Evolutionary conservation across 2,797 vertebrate species (phyloP).

Genomic region (Danio choprae): DNA sequence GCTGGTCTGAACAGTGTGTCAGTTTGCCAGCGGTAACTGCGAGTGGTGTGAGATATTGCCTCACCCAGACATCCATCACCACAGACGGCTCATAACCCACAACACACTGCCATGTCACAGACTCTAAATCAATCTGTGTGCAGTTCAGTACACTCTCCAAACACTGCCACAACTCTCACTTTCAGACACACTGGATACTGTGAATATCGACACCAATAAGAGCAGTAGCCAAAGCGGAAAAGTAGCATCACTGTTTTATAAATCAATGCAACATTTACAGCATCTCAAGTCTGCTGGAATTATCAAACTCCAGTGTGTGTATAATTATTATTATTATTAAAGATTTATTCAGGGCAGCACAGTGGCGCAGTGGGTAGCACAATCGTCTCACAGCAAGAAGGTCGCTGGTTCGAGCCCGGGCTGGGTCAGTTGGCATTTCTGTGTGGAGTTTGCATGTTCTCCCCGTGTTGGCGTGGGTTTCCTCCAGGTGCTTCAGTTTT

Average conservation of each 20-base stretch:
- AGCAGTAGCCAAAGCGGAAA: background rate
- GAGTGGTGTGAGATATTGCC: constrained; percentile 71
- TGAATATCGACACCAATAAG: constrained; percentile 26
- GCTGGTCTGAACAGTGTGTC: constrained; percentile 41
- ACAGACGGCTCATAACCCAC: constrained; percentile 59
- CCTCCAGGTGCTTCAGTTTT: no score
- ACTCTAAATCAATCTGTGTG: constrained; percentile 53
- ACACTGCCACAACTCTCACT: constrained; percentile 36
- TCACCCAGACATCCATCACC: constrained; percentile 75
- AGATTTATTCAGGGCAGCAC: no score
- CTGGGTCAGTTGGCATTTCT: no score
- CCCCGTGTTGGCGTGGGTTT: no score
- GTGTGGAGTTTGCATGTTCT: no score
- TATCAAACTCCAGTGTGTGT: no score
- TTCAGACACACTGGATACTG: background rate
- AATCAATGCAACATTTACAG: background rate
- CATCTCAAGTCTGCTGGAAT: background rate
- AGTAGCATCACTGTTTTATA: background rate
- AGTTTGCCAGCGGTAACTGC: constrained; percentile 58
- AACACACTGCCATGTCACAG: constrained; percentile 57
- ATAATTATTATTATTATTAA: no score
- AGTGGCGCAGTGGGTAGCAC: no score
- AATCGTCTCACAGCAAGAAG: no score
- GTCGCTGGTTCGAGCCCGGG: no score
- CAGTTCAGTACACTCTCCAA: constrained; percentile 42